Evolutionary conservation across 1,140 invertebrate genomes (phyloP).

Genomic region (Apis cerana): DNA sequence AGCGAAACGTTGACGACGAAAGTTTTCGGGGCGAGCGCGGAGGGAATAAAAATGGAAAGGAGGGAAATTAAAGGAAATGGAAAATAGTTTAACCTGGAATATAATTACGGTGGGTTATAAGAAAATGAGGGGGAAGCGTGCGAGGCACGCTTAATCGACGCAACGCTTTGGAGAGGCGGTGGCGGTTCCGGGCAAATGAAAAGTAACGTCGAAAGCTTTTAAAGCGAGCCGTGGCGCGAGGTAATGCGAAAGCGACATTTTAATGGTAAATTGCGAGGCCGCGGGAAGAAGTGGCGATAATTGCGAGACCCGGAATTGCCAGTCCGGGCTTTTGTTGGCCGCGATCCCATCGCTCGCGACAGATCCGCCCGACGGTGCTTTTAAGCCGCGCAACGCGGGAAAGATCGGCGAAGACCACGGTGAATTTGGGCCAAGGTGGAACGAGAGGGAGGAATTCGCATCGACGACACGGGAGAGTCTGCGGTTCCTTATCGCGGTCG

Average conservation of each 20-base stretch:
- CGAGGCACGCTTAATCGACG: constrained; percentile 36
- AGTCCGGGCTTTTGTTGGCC: not conserved
- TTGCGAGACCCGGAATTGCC: constrained; percentile 32
- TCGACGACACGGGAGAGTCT: too few species aligned
- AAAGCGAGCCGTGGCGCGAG: constrained; percentile 14
- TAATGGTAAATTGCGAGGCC: constrained; percentile 26
- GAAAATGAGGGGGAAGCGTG: not conserved
- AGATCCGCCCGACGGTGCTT: constrained; percentile 14
- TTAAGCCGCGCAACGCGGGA: not conserved
- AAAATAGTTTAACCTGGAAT: not conserved
- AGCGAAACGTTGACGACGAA: not conserved
- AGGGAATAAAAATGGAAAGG: too few species aligned
- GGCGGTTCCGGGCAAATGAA: constrained; percentile 22
- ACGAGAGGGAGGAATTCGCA: too few species aligned
- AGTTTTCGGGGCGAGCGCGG: not conserved
- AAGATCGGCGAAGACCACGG: not conserved
- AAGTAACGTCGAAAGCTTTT: constrained; percentile 48
- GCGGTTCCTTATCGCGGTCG: too few species aligned
- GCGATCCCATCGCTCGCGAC: constrained; percentile 23
- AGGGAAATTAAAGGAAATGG: not conserved
- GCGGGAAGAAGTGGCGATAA: constrained; percentile 34
- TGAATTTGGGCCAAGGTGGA: not conserved
- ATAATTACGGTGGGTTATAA: constrained; percentile 22
- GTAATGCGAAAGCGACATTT: constrained; percentile 34
- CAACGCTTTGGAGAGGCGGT: not conserved